Conservation (phyloP, 2,797 vertebrate species). For the Mareca strepera region DNA sequence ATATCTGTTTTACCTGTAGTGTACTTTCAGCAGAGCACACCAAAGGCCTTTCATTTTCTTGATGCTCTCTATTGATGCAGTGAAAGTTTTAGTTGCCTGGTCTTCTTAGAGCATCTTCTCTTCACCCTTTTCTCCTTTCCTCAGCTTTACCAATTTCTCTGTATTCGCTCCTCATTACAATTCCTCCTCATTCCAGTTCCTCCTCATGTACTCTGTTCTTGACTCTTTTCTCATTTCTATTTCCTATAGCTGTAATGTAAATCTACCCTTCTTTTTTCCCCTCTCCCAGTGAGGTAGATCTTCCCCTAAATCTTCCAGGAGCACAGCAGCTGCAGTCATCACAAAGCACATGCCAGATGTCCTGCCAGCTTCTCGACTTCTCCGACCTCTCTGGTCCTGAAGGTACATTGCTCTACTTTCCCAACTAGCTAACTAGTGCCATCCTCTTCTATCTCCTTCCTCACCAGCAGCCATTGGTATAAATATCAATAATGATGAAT, state of each 20-base stretch:
- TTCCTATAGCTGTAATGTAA: neutral
- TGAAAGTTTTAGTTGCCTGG: neutral
- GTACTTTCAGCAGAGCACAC: neutral
- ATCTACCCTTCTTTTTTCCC: neutral
- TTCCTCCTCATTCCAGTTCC: neutral
- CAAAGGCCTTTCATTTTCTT: neutral
- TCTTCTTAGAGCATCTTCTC: neutral
- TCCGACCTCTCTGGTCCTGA: neutral
- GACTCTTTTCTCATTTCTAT: neutral
- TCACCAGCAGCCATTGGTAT: neutral
- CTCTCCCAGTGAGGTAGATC: neutral
- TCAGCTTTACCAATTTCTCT: neutral
- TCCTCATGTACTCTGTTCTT: neutral
- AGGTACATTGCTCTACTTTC: neutral
- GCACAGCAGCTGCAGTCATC: neutral
- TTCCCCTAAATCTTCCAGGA: neutral
- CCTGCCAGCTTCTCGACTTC: neutral
- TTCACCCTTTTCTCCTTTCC: neutral
- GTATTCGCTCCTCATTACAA: neutral
- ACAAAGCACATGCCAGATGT: neutral
- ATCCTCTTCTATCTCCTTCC: neutral
- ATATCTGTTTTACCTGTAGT: neutral
- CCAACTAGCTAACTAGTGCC: neutral
- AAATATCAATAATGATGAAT: conserved; percentile 22
- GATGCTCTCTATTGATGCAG: neutral